Evolutionary conservation across 2,797 vertebrate genomes (phyloP).

Genomic region (Momotus momota): DNA sequence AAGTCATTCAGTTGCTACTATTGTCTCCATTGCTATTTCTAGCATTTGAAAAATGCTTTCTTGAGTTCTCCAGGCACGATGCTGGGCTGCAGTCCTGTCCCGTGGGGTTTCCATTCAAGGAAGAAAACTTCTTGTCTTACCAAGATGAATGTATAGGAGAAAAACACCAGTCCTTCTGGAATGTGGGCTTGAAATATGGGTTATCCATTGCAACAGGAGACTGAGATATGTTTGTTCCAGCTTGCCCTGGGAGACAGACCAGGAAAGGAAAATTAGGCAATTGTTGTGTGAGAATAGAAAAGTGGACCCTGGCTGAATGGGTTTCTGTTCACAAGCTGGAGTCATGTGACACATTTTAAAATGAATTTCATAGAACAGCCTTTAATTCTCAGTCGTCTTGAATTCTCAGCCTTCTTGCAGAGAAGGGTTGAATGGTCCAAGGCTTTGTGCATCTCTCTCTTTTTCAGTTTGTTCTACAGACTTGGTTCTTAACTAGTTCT

Average conservation of each 20-base stretch:
- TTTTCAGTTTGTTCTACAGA: background rate
- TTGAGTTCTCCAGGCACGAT: background rate
- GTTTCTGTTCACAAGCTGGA: background rate
- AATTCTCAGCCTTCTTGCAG: background rate
- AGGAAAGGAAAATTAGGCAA: background rate
- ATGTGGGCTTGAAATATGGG: background rate
- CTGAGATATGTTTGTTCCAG: background rate
- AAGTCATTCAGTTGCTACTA: background rate
- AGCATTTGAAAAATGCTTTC: background rate
- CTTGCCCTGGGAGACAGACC: background rate
- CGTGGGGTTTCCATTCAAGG: background rate
- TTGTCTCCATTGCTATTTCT: fast-evolving
- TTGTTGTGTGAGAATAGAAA: background rate
- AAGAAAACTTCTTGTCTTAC: background rate
- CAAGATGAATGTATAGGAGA: background rate
- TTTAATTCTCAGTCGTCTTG: background rate
- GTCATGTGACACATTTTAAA: background rate
- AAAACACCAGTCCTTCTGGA: background rate
- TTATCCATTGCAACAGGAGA: background rate
- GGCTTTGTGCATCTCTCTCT: background rate
- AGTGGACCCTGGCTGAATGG: background rate
- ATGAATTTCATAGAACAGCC: background rate
- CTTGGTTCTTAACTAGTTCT: background rate
- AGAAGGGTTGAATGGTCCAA: background rate
- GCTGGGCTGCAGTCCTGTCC: background rate